phyloP scores from a whole-genome alignment of 1,140 invertebrate species.

The Hycleus phaleratus region DNA sequence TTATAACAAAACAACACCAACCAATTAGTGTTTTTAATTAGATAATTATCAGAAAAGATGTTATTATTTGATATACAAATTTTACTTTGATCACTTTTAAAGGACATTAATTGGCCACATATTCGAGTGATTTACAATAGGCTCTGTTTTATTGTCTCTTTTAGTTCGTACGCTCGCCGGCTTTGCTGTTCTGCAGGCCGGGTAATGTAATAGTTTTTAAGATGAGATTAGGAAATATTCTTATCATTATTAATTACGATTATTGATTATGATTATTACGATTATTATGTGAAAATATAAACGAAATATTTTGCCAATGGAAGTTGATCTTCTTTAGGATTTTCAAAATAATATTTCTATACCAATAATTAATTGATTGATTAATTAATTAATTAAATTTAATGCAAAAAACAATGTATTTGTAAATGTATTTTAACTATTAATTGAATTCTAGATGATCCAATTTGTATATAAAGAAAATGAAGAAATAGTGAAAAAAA shows the following conservation, averaged over 20 bases:
- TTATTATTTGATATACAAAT: too few species aligned
- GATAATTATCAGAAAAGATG: background rate
- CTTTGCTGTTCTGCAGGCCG: conserved; percentile 12
- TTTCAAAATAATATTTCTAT: conserved; percentile 24
- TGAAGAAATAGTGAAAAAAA: background rate
- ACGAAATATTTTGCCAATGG: conserved; percentile 25
- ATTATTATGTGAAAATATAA: conserved; percentile 8
- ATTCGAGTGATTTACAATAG: conserved; percentile 15
- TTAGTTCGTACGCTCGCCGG: conserved; percentile 23
- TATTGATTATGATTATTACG: too few species aligned
- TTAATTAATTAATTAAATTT: too few species aligned
- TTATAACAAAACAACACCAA: too few species aligned
- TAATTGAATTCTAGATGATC: conserved; percentile 23
- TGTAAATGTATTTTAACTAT: conserved; percentile 26
- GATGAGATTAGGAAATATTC: conserved; percentile 9
- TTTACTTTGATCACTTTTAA: too few species aligned
- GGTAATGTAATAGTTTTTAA: conserved; percentile 6
- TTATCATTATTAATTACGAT: background rate
- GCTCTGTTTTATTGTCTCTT: conserved; percentile 12
- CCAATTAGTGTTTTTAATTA: conserved; percentile 15
- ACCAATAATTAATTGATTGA: conserved; percentile 12
- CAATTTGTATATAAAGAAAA: conserved; percentile 22
- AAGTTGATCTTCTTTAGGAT: conserved; percentile 24
- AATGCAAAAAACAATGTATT: conserved; percentile 1
- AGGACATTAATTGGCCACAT: too few species aligned